phyloP scores from a whole-genome alignment of 1,140 invertebrate species.

The Camponotus floridanus region DNA sequence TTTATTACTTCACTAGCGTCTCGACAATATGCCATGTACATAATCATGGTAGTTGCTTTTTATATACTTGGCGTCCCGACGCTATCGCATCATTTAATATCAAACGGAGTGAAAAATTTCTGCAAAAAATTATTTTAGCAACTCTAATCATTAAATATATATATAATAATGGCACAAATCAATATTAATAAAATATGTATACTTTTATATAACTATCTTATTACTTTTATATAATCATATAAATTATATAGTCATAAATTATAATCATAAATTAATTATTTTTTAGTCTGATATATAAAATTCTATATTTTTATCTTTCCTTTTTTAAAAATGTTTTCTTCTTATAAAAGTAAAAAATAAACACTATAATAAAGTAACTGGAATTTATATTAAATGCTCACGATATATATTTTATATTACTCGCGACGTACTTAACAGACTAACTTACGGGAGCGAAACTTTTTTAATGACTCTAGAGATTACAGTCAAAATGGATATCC shows the following conservation, averaged over 20 bases:
- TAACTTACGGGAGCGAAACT: constrained; percentile 14
- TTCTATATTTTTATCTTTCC: background rate
- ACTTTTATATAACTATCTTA: too few relatives aligned
- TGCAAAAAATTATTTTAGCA: background rate
- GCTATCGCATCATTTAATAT: too few relatives aligned
- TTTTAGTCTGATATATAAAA: background rate
- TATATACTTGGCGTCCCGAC: too few relatives aligned
- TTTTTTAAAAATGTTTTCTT: background rate
- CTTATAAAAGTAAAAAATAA: background rate
- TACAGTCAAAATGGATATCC: background rate
- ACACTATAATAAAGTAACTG: background rate
- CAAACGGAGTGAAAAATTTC: background rate
- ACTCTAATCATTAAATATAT: too few relatives aligned
- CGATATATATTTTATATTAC: background rate
- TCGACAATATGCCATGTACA: too few relatives aligned
- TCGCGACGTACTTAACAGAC: background rate
- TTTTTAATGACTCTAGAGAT: constrained; percentile 11
- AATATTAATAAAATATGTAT: too few relatives aligned
- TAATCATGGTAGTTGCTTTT: too few relatives aligned
- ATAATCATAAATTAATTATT: background rate
- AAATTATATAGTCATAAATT: too few relatives aligned
- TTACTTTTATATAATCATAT: too few relatives aligned
- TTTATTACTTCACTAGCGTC: too few relatives aligned
- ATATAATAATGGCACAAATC: too few relatives aligned
- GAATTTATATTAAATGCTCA: background rate